Conservation (phyloP, 2,797 vertebrate species). For the Saxicola maurus region DNA sequence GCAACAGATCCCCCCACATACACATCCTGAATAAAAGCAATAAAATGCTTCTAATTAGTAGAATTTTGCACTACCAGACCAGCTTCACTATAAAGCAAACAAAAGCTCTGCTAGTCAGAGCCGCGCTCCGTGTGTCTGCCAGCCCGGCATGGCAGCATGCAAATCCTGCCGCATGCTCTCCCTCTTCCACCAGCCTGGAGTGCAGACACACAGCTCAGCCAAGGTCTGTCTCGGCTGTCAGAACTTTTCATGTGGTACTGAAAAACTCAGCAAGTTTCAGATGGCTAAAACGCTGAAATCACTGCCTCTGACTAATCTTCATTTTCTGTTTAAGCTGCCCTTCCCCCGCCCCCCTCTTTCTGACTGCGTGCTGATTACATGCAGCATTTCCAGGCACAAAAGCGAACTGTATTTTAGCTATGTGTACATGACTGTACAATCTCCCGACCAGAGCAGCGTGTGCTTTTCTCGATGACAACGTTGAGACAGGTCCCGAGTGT, state of each 20-base stretch:
- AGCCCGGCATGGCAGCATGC: not conserved
- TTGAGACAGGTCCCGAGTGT: constrained; percentile 23
- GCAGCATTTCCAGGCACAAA: not conserved
- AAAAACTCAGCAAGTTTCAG: not conserved
- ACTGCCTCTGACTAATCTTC: constrained; percentile 17
- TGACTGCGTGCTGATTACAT: not conserved
- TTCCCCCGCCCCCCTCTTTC: not conserved
- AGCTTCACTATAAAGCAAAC: not conserved
- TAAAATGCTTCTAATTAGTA: not conserved
- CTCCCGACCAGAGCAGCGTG: not conserved
- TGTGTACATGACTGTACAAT: not conserved
- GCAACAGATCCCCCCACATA: not conserved
- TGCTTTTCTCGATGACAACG: constrained; percentile 1
- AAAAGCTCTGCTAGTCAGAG: not conserved
- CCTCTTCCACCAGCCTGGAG: not conserved
- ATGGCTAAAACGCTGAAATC: constrained; percentile 16
- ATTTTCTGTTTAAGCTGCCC: not conserved
- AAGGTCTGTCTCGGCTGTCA: not conserved
- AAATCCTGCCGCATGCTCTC: not conserved
- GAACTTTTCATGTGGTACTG: not conserved
- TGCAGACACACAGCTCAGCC: not conserved
- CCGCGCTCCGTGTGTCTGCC: not conserved
- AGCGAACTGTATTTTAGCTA: not conserved
- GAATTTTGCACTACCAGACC: not conserved
- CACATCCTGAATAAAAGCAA: not conserved